These are phyloP conservation scores for Zelleria hepariella DNA, from an alignment of 2,888 invertebrate genomes.

Conservation along the genomic window DNA sequence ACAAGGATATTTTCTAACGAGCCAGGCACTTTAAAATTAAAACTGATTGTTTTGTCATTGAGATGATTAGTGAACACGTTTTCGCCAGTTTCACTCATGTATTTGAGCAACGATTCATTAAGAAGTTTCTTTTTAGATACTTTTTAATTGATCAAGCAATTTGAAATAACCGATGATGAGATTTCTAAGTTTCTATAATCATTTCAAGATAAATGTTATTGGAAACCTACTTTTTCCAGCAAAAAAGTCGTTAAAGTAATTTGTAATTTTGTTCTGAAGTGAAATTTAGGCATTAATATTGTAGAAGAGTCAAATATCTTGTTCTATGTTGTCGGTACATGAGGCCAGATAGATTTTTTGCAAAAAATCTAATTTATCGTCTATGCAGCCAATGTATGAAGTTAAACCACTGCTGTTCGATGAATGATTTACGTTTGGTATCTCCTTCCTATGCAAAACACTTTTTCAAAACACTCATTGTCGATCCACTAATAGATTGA, in stretches of 20 bases:
- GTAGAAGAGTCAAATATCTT: background rate
- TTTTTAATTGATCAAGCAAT: background rate
- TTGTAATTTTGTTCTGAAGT: background rate
- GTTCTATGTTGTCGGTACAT: too few relatives aligned
- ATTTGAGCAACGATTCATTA: background rate
- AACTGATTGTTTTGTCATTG: constrained; percentile 61
- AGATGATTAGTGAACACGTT: constrained; percentile 38
- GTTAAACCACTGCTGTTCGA: too few relatives aligned
- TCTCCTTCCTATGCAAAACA: background rate
- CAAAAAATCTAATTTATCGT: too few relatives aligned
- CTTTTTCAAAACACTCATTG: background rate
- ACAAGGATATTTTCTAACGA: too few relatives aligned
- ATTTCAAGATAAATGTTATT: background rate
- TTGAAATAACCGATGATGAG: background rate
- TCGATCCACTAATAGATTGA: background rate
- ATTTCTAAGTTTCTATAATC: background rate
- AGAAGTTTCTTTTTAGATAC: background rate
- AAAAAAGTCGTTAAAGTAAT: background rate
- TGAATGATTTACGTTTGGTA: background rate
- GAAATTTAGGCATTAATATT: background rate
- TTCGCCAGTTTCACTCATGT: constrained; percentile 35
- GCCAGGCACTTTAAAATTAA: constrained; percentile 17
- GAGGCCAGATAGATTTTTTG: background rate
- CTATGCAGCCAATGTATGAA: too few relatives aligned
- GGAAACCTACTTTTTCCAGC: background rate